phyloP scores from a whole-genome alignment of 2,113 vertebrate species.

The Callocephalon fimbriatum region DNA sequence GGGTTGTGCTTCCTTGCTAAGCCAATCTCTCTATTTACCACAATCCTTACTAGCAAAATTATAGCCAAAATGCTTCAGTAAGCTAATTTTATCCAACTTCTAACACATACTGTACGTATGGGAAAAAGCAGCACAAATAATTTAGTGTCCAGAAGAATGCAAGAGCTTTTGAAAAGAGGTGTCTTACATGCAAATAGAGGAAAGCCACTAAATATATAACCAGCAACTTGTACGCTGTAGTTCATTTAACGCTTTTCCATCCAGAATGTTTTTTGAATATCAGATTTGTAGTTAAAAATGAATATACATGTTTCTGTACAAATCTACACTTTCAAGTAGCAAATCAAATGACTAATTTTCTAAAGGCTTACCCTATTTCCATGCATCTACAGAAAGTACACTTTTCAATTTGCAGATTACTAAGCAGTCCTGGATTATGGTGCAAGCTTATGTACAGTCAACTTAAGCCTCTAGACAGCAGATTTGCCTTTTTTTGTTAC shows the following conservation, averaged over 20 bases:
- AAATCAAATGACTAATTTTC: neutral
- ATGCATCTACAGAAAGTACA: neutral
- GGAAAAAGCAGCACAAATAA: neutral
- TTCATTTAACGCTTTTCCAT: neutral
- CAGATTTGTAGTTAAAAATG: neutral
- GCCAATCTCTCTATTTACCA: neutral
- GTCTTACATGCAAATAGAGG: neutral
- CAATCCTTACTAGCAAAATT: neutral
- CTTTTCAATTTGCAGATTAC: neutral
- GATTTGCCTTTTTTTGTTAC: neutral
- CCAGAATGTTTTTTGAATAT: neutral
- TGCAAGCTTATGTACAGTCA: neutral
- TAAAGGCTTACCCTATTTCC: neutral
- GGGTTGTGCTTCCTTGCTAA: neutral
- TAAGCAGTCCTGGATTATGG: neutral
- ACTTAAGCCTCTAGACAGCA: neutral
- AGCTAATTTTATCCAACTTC: neutral
- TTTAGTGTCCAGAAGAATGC: neutral
- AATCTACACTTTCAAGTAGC: neutral
- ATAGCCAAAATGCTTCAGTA: neutral
- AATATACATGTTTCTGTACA: neutral
- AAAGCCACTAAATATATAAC: neutral
- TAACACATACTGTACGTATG: neutral
- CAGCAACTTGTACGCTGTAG: neutral
- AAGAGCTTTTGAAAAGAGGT: neutral